phyloP scores from a whole-genome alignment of 2,888 invertebrate genomes.

The Coelinius sp. region DNA sequence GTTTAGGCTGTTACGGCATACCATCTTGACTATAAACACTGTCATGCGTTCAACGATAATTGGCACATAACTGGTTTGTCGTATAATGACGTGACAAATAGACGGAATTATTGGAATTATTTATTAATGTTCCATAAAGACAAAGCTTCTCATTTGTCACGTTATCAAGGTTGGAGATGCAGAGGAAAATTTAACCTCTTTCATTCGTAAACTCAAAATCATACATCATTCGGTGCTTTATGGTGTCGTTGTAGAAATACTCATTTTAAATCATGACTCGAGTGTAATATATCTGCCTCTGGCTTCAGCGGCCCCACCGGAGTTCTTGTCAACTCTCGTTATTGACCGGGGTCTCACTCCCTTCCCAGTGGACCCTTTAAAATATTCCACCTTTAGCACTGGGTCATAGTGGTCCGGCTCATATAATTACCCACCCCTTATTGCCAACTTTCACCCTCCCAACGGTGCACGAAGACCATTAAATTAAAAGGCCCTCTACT shows the following conservation, averaged over 20 bases:
- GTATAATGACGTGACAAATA: not conserved
- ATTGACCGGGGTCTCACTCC: slow-evolving; percentile 40
- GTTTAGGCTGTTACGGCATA: not conserved
- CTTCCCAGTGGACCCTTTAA: slow-evolving; percentile 43
- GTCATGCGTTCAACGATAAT: slow-evolving; percentile 7
- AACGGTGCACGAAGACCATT: slow-evolving; percentile 43
- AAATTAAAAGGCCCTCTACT: slow-evolving; percentile 47
- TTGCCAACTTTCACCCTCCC: slow-evolving; percentile 18
- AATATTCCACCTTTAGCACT: slow-evolving; percentile 45
- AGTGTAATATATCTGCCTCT: not conserved
- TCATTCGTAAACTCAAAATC: not conserved
- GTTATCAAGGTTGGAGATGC: not conserved
- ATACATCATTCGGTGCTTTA: not conserved
- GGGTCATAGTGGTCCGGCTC: slow-evolving; percentile 37
- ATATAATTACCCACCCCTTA: slow-evolving; percentile 47
- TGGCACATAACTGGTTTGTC: not conserved
- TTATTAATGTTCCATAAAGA: not conserved
- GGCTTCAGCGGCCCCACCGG: slow-evolving; percentile 27
- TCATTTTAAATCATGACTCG: not conserved
- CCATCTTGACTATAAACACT: not conserved
- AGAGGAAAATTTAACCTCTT: not conserved
- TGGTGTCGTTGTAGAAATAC: not conserved
- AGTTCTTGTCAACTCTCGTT: slow-evolving; percentile 48
- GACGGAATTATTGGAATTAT: not conserved
- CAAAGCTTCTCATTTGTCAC: not conserved